Evolutionary conservation across 2,888 invertebrate genomes (phyloP).

Genomic region (Ellobium chinense): DNA sequence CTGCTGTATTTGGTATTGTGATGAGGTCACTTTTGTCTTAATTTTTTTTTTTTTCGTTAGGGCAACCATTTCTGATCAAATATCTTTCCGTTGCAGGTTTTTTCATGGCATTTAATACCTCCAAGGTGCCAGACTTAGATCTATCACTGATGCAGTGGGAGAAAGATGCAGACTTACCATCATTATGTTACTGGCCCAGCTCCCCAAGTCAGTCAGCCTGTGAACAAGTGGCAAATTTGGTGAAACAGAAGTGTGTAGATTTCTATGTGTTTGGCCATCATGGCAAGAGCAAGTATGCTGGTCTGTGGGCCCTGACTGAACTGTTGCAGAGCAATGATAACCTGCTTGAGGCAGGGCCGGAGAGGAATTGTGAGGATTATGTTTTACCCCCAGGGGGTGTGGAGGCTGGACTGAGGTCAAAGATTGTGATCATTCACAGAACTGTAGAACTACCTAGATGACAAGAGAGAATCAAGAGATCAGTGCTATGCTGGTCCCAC

Average conservation of each 20-base stretch:
- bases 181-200: slow-evolving; percentile 56
- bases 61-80: neutral
- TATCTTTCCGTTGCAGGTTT: neutral
- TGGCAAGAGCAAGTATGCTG: slow-evolving; percentile 66
- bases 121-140: neutral
- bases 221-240: neutral
- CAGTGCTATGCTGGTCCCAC: too few species aligned
- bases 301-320: slow-evolving; percentile 62
- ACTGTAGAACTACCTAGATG: too few species aligned
- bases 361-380: slow-evolving; percentile 53
- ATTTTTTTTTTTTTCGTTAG: neutral
- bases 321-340: slow-evolving; percentile 65
- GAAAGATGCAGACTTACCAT: slow-evolving; percentile 50
- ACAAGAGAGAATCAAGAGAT: too few species aligned
- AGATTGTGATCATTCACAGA: slow-evolving; percentile 52
- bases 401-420: slow-evolving; percentile 59
- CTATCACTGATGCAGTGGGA: neutral
- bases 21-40: neutral
- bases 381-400: slow-evolving; percentile 61
- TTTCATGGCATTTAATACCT: slow-evolving; percentile 30
- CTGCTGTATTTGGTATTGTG: neutral
- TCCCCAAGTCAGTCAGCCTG: neutral
- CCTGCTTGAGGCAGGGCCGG: slow-evolving; percentile 61
- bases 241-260: neutral
- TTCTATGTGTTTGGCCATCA: slow-evolving; percentile 64